A percentile compares a stretch with the other conserved stretches of the same genome.
These are phyloP conservation scores for Rhipidura dahli DNA, from an alignment of 2,113 vertebrate species.

Conservation along the genomic window DNA sequence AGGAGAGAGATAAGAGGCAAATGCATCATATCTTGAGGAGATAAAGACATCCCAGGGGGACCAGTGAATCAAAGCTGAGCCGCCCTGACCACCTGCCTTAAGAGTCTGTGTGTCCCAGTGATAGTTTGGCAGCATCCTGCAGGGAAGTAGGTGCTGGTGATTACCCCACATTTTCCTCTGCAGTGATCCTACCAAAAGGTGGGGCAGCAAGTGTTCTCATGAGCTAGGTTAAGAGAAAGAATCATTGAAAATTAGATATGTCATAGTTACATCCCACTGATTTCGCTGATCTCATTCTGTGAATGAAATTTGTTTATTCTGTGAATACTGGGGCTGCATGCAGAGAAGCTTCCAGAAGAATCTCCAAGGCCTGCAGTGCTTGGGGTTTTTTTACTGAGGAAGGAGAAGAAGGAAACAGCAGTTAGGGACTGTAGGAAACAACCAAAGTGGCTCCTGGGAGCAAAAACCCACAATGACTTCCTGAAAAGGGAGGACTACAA, in stretches of 20 bases:
- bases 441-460: background rate
- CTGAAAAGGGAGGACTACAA: background rate
- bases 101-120: background rate
- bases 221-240: background rate
- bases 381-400: background rate
- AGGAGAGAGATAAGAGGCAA: background rate
- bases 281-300: background rate
- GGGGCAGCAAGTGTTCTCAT: background rate
- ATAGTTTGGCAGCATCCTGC: background rate
- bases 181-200: background rate
- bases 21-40: background rate
- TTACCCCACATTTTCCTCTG: background rate
- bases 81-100: background rate
- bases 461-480: background rate
- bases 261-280: background rate
- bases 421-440: background rate
- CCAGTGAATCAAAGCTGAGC: background rate
- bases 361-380: background rate
- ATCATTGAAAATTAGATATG: background rate
- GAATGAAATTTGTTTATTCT: background rate
- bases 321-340: background rate
- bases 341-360: background rate
- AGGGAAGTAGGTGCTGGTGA: background rate
- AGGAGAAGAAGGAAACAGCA: background rate
- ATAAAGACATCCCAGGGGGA: background rate